These are phyloP conservation scores for Enteromius argenteus DNA, from an alignment of 2,797 vertebrate genomes.

Conservation along the genomic window DNA sequence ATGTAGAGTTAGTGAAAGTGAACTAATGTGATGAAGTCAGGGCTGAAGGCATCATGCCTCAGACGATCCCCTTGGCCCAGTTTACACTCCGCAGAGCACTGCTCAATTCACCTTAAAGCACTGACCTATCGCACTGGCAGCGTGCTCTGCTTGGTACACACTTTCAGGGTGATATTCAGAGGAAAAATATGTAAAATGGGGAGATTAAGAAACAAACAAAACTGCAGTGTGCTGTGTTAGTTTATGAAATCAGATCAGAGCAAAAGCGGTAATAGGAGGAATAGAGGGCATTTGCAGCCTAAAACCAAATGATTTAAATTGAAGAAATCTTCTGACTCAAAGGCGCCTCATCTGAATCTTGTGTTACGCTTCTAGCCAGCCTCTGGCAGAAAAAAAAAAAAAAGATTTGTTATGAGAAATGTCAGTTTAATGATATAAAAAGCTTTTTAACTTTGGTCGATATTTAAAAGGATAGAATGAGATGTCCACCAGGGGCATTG, in stretches of 20 bases:
- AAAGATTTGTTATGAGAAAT: constrained; percentile 11
- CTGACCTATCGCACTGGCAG: constrained; percentile 35
- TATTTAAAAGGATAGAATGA: constrained; percentile 7
- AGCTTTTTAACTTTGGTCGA: background rate
- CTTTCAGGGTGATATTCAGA: background rate
- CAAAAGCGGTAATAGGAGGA: background rate
- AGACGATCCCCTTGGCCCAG: constrained; percentile 24
- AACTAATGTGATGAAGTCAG: constrained; percentile 35
- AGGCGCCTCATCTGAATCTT: background rate
- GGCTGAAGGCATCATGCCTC: constrained; percentile 35
- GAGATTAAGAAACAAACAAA: constrained; percentile 8
- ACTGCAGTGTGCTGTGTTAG: background rate
- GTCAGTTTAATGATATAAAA: constrained; percentile 28
- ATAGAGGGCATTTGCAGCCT: constrained; percentile 32
- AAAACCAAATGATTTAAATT: constrained; percentile 11
- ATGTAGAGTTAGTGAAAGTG: constrained; percentile 27
- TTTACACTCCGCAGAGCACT: constrained; percentile 44
- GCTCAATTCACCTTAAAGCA: constrained; percentile 40
- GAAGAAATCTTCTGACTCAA: constrained; percentile 28
- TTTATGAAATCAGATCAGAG: background rate
- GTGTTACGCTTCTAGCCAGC: background rate
- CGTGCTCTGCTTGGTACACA: constrained; percentile 42
- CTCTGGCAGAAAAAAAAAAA: background rate
- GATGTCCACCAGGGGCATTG: background rate
- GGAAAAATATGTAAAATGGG: background rate